Base-by-base conservation (phyloP, 2,888 invertebrate genomes). In the Philaethria dido region DNA sequence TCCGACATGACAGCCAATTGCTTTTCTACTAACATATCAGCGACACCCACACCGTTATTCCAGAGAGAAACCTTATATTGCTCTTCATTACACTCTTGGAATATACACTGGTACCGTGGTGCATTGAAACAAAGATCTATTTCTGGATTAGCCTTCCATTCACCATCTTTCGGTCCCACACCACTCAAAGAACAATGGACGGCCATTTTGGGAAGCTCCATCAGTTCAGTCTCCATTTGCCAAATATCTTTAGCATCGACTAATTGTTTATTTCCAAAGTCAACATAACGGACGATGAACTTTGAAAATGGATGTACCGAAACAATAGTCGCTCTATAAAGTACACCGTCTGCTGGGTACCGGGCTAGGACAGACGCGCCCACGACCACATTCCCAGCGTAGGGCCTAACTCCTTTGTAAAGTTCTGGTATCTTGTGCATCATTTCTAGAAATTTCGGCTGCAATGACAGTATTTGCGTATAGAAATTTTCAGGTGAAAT, bases 401-500 rank as follows among this genome's bases (percentile, higher is more conserved):
- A 87, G 0, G 92, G 85, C 68, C 85, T 86, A 0, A 93, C 88
- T 0, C 93, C 93, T 71, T 93, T 93, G 79, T 97, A 97, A 25
- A 94, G 86, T 50, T 92, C 89, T 55, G 96, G 96, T 74, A 97
- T 95, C 60, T 94, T 93, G 69, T 94, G 93, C 95, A 97, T 95
- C 93, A 96, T 93, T 3, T 87, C 86, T 16, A 94, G 92, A 80
- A 96, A 96, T 73, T 94, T 93, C 0, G 84, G 79, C 74, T 93
- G 89, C 5, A 86, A 75, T 0, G 92, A 88, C 55, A 93, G 78
- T 18, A 93, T 85, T 75, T 95, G 95, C 0, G 94, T 94, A 84
- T 94, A 96, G 83, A 97, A 97, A 74, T 94, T 94, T 69, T 94
- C 93, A 0, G 97, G 97, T 69, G 95, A 95, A 64, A 95, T 94